Evolutionary conservation across 2,113 vertebrate species (phyloP).

Genomic region (Peucedramus taeniatus): DNA sequence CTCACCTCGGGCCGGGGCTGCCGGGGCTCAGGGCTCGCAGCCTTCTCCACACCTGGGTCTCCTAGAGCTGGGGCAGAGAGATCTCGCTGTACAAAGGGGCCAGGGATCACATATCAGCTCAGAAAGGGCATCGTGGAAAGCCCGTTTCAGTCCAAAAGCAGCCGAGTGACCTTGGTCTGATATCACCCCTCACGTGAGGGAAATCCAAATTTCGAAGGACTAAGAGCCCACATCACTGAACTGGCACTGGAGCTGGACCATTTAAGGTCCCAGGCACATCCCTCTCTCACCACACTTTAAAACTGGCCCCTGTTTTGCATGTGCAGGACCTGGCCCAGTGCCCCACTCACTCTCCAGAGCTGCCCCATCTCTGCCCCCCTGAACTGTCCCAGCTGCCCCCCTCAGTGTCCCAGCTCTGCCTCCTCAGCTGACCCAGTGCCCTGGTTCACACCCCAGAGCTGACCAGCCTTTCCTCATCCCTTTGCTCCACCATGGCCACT

Average conservation of each 20-base stretch:
- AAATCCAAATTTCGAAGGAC: not conserved
- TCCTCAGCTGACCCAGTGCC: not conserved
- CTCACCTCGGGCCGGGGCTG: slow-evolving; percentile 61
- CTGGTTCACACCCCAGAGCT: not conserved
- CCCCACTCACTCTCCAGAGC: rapidly evolving
- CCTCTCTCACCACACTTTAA: not conserved
- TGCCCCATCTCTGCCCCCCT: not conserved
- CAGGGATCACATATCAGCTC: rapidly evolving
- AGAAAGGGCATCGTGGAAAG: not conserved
- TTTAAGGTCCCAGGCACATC: not conserved
- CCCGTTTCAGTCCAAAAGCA: not conserved
- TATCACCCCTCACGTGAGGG: not conserved
- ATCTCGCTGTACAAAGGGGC: not conserved
- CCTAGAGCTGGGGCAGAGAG: slow-evolving; percentile 16
- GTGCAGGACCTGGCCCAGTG: not conserved
- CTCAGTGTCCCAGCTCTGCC: not conserved
- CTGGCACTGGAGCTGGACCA: not conserved
- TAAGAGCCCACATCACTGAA: not conserved
- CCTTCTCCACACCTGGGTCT: not conserved
- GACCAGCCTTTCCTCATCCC: not conserved
- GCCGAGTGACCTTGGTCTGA: not conserved
- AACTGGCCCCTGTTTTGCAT: not conserved
- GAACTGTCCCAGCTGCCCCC: not conserved
- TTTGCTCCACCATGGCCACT: not conserved
- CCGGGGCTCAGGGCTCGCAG: not conserved